Conservation (phyloP, 2,797 vertebrate genomes). For the Allobates femoralis region DNA sequence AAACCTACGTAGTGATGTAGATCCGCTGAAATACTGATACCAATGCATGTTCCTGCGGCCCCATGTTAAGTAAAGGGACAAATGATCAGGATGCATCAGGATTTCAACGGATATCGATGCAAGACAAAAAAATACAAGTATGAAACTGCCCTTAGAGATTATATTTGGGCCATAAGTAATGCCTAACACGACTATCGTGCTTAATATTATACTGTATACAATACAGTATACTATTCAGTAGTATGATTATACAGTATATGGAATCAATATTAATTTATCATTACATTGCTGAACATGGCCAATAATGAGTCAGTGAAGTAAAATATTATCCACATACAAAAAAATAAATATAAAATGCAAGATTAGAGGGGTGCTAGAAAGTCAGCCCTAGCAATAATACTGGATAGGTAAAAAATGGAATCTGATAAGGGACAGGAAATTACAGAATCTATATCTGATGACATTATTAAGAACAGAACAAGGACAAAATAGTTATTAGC, state of each 20-base stretch:
- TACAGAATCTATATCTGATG: conserved; percentile 7
- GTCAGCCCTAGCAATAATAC: background rate
- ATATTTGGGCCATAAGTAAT: background rate
- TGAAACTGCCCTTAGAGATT: too few relatives aligned
- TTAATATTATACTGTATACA: background rate
- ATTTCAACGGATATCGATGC: too few relatives aligned
- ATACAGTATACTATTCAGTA: background rate
- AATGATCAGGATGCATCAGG: too few relatives aligned
- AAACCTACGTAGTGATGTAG: too few relatives aligned
- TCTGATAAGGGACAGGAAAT: conserved; percentile 21
- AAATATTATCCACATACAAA: background rate
- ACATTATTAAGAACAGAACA: conserved; percentile 1
- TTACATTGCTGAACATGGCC: background rate
- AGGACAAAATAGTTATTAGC: background rate
- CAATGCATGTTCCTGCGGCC: too few relatives aligned
- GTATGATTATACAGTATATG: background rate
- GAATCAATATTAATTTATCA: background rate
- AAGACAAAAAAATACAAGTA: too few relatives aligned
- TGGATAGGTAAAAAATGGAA: background rate
- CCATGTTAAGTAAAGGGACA: too few relatives aligned
- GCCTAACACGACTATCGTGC: background rate
- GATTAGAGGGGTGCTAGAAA: background rate
- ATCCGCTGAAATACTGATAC: too few relatives aligned
- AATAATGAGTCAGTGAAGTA: background rate
- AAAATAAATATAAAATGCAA: conserved; percentile 1